Base-by-base conservation (phyloP, 2,113 vertebrate species). In the Xenotilapia caudafasciata region DNA sequence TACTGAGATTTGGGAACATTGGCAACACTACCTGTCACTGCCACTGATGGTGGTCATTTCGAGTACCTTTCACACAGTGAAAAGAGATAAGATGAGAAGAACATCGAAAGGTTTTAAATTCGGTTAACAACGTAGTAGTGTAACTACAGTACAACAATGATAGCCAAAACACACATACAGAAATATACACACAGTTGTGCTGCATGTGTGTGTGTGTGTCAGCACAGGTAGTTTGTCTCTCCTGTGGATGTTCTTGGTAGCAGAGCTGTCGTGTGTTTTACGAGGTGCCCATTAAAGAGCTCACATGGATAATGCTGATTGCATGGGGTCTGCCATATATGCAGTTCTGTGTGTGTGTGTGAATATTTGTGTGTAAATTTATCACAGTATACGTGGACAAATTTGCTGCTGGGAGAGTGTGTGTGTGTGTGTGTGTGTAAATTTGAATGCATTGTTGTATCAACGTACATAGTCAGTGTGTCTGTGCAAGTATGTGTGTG, bases 281-380 rank as follows among this genome's bases (percentile, higher is more conserved):
- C 82, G 88, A 95, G 92, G 85, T 88, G 89, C 95, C 96, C 95
- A 96, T 97, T 97, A 96, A 95, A 94, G 90, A 93, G 93, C 95
- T 96, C 94, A 95, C 96, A 96, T 93, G 93, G 95, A 94, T 97
- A 96, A 96, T 96, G 94, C 94, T 96, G 95, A 96, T 96, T 97
- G 95, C 92, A 87, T 75, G 88, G 73, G 79, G 91, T 49, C 90
- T 89, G 85, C 88, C 86, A 89, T 73, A 87, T 55, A 38, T 82
- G 56, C 35, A 11, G 42, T 77, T 19, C 40, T 79, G 42, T 79
- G 70, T 84, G 80, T 55, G 58, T 62, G 28, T 87, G 56, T 84
- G 86, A 75, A 82, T 86, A 86, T 86, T 33, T 89, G 70, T 87
- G 51, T 54, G 28, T 40, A 84, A 31, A 91, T 88, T 28, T 70